Evolutionary conservation across 1,140 invertebrate genomes (phyloP), one percentile per base, ranked within the genome.

Genomic region (Lepidurus arcticus): DNA sequence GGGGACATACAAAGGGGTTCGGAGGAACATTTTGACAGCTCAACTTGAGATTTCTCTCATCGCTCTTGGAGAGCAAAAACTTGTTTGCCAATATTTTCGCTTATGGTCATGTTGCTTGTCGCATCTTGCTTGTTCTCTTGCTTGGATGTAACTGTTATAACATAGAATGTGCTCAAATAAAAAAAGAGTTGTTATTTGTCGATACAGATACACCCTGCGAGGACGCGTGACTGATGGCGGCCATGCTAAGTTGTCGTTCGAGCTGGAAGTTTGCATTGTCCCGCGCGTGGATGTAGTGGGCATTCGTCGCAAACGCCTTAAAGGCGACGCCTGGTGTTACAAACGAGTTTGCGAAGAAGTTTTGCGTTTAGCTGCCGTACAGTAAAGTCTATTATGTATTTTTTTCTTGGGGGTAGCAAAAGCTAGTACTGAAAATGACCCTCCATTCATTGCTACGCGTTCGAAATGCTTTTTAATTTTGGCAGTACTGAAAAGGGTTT

Each of bases 301-400:
- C 24, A 91, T 95, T 44, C 86, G 90, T 80, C 87, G 93, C 53
- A 94, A 94, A 82, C 84, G 93, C 78, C 87, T 94, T 1, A 92
- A 92, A 83, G 94, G 94, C 3, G 92, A 95, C 83, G 89, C 91
- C 3, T 95, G 93, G 92, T 90, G 91, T 78, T 95, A 95, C 83
- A 95, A 95, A 83, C 90, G 88, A 79, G 88, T 94, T n/a, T 94
- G 92, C 82, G 93, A 95, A 85, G 90, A 95, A 85, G 89, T 95
- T 45, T 86, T 95, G 43, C 88, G 87, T 65, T 84, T 91, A 78
- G 88, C 89, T 47, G 84, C 85, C 21, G 80, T 82, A 3, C 79
- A 80, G 75, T 76, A 73, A 78, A 13, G 16, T 65, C n/a, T 13
- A 13, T 65, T 9, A 13, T 65, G 16, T 16, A 4, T 21, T 21